Evolutionary conservation across 2,888 invertebrate species (phyloP), one percentile per base, ranked within the genome.

Genomic region (Drosophila flavopinicola): DNA sequence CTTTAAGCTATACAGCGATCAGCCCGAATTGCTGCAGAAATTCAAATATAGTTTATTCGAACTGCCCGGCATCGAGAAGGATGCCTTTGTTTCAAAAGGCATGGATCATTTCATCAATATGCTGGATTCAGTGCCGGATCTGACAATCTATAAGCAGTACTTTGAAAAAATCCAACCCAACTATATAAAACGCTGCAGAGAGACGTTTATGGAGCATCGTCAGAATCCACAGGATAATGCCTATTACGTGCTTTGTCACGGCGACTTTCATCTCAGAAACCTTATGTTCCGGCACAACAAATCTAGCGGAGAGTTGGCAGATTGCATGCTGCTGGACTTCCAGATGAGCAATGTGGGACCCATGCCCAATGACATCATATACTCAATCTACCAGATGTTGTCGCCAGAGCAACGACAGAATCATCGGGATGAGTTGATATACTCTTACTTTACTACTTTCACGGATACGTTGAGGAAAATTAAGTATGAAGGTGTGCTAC

Each of bases 1-100:
- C 91, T 6, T 91, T 89, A 20, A 88, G 90, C 0, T 91, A 0
- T 77, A 88, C 30, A 91, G 91, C 33, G 77, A 88, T 4, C 88
- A 76, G 17, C 80, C 84, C 0, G 13, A 23, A 1, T 9, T 57
- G 5, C 29, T 78, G 0, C 29, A 56, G 1, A 30, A 51, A 1
- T 7, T 90, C 89, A 17, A 88, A 89, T 1, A 91, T 88, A 6
- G 85, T 83, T 49, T 92, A 88, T 58, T 78, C 78, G 24, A 89
- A 45, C 17, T 78, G 60, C 66, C 78, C 0, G 51, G 44, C 2
- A 1, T 71, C 3, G 6, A 48, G n/a, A 6, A 74, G 0, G 77
- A 77, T 10, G 20, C 51, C 0, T 66, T 87, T 15, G 48, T 75
- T 7, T 38, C 30, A 5, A 65, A 47, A n/a, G 66, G 77, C 3